A percentile compares a stretch with the other conserved stretches of the same genome.
Conservation (phyloP, 2,797 vertebrate species). For the Pelobates cultripes region DNA sequence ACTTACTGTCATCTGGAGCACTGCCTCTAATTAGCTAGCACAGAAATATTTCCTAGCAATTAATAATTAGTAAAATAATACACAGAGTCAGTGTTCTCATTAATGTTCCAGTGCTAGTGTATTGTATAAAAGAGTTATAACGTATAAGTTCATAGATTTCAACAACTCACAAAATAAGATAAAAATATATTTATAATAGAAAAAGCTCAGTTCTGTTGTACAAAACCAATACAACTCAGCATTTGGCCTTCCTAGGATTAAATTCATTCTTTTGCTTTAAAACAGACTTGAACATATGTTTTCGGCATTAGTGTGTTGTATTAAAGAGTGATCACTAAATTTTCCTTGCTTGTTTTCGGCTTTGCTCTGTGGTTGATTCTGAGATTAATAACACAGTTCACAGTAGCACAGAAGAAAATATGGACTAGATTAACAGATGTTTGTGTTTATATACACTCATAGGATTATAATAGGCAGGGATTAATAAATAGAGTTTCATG, state of each 20-base stretch:
- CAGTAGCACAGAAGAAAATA: slow-evolving; percentile 11
- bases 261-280: not conserved
- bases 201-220: too few species aligned
- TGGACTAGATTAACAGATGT: slow-evolving; percentile 35
- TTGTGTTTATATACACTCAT: not conserved
- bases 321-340: not conserved
- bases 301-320: slow-evolving; percentile 29
- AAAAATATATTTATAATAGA: too few species aligned
- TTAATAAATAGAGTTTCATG: not conserved
- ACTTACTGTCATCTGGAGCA: too few species aligned
- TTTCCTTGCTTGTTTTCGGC: slow-evolving; percentile 32
- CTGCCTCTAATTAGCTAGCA: too few species aligned
- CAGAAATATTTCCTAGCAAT: too few species aligned
- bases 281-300: slow-evolving; percentile 12
- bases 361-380: slow-evolving; percentile 31
- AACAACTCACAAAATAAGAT: too few species aligned
- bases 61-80: too few species aligned
- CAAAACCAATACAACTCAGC: not conserved
- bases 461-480: slow-evolving; percentile 12
- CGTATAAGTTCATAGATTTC: too few species aligned
- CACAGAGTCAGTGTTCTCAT: too few species aligned
- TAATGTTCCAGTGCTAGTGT: too few species aligned
- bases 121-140: too few species aligned
- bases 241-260: not conserved
- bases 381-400: slow-evolving; percentile 20